Conservation (phyloP, 1,140 invertebrate genomes). For the Cotesia chilonis region DNA sequence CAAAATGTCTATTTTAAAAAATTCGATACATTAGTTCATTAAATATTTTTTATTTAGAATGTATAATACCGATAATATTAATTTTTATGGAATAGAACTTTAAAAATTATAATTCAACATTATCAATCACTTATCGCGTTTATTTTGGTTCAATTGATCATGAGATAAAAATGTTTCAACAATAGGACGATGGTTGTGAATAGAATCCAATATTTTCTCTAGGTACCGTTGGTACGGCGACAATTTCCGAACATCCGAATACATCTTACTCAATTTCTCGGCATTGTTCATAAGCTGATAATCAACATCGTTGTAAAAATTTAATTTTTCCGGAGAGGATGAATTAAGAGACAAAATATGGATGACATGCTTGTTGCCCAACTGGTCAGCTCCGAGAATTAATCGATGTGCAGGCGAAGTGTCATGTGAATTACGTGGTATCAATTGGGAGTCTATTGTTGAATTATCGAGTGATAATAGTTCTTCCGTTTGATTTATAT, state of each 20-base stretch:
- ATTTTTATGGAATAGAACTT: not conserved
- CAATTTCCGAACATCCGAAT: not conserved
- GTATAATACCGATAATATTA: no score
- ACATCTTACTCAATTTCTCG: slow-evolving; percentile 9
- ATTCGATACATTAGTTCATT: no score
- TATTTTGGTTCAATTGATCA: slow-evolving; percentile 34
- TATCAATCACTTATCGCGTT: slow-evolving; percentile 35
- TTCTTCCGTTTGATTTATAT: not conserved
- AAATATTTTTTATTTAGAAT: no score
- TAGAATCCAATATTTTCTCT: slow-evolving; percentile 42
- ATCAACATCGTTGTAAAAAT: not conserved
- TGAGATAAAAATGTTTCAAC: slow-evolving; percentile 47
- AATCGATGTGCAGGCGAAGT: slow-evolving; percentile 37
- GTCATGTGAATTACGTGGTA: not conserved
- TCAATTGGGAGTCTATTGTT: not conserved
- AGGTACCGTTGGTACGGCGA: slow-evolving; percentile 41
- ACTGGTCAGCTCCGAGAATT: slow-evolving; percentile 48
- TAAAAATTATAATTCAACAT: slow-evolving; percentile 17
- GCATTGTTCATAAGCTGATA: slow-evolving; percentile 9
- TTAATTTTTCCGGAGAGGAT: slow-evolving; percentile 21
- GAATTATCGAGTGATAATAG: not conserved
- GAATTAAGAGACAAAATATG: slow-evolving; percentile 44
- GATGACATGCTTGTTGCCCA: slow-evolving; percentile 47
- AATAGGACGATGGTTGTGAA: slow-evolving; percentile 40
- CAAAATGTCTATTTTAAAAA: no score